phyloP scores from a whole-genome alignment of 2,888 invertebrate species.

The Chirona hameri region DNA sequence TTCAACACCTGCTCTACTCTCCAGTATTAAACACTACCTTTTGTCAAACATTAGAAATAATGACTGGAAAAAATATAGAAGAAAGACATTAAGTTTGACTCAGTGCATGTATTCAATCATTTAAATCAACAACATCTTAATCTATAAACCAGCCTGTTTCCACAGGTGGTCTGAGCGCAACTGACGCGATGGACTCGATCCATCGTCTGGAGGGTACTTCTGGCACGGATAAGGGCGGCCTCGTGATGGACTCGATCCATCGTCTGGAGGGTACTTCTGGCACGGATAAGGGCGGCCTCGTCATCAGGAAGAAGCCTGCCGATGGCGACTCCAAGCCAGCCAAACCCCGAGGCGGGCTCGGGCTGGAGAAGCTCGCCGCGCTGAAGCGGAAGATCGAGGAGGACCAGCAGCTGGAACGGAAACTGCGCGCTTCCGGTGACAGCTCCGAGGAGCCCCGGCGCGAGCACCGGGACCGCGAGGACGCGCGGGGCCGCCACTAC shows the following conservation, averaged over 20 bases:
- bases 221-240: conserved; percentile 34
- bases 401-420: conserved; percentile 33
- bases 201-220: conserved; percentile 37
- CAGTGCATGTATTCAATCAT: too few relatives aligned
- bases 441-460: background rate
- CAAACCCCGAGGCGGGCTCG: conserved; percentile 60
- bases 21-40: too few relatives aligned
- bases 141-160: too few relatives aligned
- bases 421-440: conserved; percentile 9
- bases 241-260: background rate
- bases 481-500: conserved; percentile 57
- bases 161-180: too few relatives aligned
- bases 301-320: conserved; percentile 36
- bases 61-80: too few relatives aligned
- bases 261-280: conserved; percentile 38
- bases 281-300: conserved; percentile 37
- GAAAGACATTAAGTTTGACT: too few relatives aligned
- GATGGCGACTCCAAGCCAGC: conserved; percentile 40
- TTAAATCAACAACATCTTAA: too few relatives aligned
- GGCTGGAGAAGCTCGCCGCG: conserved; percentile 76
- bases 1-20: too few relatives aligned
- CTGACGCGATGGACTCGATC: background rate
- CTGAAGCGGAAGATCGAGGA: conserved; percentile 40
- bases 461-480: background rate
- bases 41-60: too few relatives aligned